Evolutionary conservation across 1,140 invertebrate species (phyloP), one percentile per base, ranked within the genome.

Genomic region (Leptestheria dahalacensis): DNA sequence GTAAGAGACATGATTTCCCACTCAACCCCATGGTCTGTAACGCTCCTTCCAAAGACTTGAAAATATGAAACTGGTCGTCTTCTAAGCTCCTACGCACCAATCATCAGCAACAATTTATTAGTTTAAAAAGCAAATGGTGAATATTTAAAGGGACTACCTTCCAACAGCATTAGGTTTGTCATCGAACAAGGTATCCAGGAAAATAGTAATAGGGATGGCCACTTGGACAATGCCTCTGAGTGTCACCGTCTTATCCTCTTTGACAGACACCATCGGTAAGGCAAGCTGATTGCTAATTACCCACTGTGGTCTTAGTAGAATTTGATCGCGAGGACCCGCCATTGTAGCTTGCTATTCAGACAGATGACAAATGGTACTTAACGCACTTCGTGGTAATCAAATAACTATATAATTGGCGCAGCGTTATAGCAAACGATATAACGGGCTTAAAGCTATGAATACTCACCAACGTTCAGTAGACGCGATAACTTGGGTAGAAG

Each of bases 41-140:
- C 18, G 48, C 50, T n/a, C 21, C 26, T 52, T 60, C 59, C 9
- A 60, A 25, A 26, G 59, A 55, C 41, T 29, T 59, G 28, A 60
- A 60, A 21, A 60, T 52, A 21, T 51, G 59, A 21, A 60, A 50
- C 18, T 60, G 59, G 21, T 60, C 59, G 18, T 60, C 59, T 26
- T 60, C 48, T 10, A 60, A 20, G 20, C 59, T 60, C 59, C 59
- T 60, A 12, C 21, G 49, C 25, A 41, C 6, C 33, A 41, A 41
- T 6, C 6, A 9, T 41, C 33, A 41, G 6, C 6, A 41, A 15
- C 15, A 41, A 41, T 41, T 41, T 15, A 41, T 15, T 9, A 41
- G 6, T n/a, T n/a, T n/a, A n/a, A n/a, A 15, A 41, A 41, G 33
- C 33, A 15, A 41, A 41, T 41, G n/a, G n/a, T n/a, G n/a, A n/a